phyloP scores from a whole-genome alignment of 1,140 invertebrate species.

The Akabosia matsudoensis region DNA sequence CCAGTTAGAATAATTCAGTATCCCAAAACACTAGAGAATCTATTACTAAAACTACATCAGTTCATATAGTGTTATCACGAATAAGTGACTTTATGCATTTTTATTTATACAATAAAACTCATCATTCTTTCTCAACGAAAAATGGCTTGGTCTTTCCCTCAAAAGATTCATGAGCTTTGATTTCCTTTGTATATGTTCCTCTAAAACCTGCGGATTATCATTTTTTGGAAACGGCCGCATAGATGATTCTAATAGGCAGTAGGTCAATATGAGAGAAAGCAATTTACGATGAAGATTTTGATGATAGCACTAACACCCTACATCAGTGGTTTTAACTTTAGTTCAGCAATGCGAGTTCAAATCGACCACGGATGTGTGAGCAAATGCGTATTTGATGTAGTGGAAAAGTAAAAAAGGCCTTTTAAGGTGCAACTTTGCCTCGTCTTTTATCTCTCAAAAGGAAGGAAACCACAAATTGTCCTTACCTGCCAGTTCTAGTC shows the following conservation, averaged over 20 bases:
- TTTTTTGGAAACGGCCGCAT: too few relatives aligned
- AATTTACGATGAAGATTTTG: too few relatives aligned
- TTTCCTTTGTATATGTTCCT: neutral
- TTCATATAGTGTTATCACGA: too few relatives aligned
- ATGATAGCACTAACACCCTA: too few relatives aligned
- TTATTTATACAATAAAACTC: neutral
- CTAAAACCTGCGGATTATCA: neutral
- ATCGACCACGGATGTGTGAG: neutral
- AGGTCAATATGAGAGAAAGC: neutral
- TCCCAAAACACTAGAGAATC: too few relatives aligned
- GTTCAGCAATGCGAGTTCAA: too few relatives aligned
- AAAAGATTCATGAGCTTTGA: neutral
- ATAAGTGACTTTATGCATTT: neutral
- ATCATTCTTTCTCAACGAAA: neutral
- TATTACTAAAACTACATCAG: too few relatives aligned
- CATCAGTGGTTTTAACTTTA: too few relatives aligned
- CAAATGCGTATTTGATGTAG: neutral
- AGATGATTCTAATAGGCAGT: too few relatives aligned
- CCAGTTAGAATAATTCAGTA: too few relatives aligned
- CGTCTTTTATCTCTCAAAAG: neutral
- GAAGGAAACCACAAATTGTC: neutral
- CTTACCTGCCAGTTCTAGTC: constrained; percentile 56
- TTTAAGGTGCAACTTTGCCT: neutral
- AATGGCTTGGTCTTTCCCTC: neutral
- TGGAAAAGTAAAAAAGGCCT: neutral